Base-by-base conservation (phyloP, 2,797 vertebrate genomes). In the Enteromius afrohamiltoni region DNA sequence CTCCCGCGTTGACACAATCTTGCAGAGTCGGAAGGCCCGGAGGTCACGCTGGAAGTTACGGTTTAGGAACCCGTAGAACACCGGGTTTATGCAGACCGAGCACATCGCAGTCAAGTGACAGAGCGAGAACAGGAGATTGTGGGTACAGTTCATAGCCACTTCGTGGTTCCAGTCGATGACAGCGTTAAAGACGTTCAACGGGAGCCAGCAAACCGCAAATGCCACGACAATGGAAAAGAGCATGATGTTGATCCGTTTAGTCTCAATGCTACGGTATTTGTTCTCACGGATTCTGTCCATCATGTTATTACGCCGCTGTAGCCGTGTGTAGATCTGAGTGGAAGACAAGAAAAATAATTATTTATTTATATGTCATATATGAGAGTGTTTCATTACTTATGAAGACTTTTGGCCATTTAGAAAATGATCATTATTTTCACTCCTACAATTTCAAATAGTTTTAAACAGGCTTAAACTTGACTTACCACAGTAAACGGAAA, bases 1-100 rank as follows among this genome's bases (percentile, higher is more conserved):
- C 29, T 96, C 95, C 45, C 82, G 93, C 37, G 93, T 88, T n/a
- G 92, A 93, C 86, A 95, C 92, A n/a, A 77, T 84, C 88, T 96
- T 92, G 87, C 96, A 96, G 80, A 96, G 94, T 70, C 93, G 94
- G 86, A 96, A 96, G 67, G 95, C 94, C 55, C 96, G 95, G 86
- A 96, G 88, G 85, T 97, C 96, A 37, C 95, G 94, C 92, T 97
- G 96, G 88, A 97, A 97, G 86, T 97, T 97, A 88, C 96, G 96
- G 89, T 97, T 97, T 65, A 97, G 94, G 88, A 97, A 96, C 23
- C 96, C 96, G 0, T 97, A 97, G 91, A 96, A 97, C 81, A 97
- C 93, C 2, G 96, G 96, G 88, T 97, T 97, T 85, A 96, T 94
- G 1, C 96, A 96, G 51, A 95, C 96, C 11, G 96, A 97, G 73